Evolutionary conservation across 1,140 invertebrate species (phyloP).

Genomic region (Neocloeon triangulifer): DNA sequence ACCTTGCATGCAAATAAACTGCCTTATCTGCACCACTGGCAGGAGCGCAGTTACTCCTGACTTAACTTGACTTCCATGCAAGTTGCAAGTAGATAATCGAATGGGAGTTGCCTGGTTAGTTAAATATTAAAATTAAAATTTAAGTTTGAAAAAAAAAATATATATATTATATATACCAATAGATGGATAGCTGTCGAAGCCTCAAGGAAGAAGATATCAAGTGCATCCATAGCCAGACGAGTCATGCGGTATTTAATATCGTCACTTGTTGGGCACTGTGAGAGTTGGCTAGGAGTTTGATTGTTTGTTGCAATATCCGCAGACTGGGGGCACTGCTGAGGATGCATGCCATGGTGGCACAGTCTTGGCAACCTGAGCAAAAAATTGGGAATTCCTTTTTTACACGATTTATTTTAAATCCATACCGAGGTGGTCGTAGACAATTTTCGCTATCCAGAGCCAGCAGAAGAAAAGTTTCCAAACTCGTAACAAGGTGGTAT

Average conservation of each 20-base stretch:
- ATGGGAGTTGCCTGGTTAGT: constrained; percentile 47
- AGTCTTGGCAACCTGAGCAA: constrained; percentile 37
- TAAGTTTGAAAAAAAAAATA: constrained; percentile 1
- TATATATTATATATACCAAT: constrained; percentile 30
- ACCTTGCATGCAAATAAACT: constrained; percentile 35
- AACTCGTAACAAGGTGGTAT: constrained; percentile 59
- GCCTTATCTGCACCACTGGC: constrained; percentile 48
- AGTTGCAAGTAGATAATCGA: constrained; percentile 73
- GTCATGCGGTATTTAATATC: constrained; percentile 92
- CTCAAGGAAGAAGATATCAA: constrained; percentile 83
- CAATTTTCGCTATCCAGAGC: constrained; percentile 75
- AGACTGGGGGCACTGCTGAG: constrained; percentile 47
- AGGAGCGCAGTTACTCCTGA: constrained; percentile 74
- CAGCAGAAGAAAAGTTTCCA: constrained; percentile 75
- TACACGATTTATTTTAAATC: no score
- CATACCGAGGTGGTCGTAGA: constrained; percentile 45
- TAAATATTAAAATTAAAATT: not conserved
- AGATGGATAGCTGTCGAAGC: constrained; percentile 64
- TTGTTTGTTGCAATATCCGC: no score
- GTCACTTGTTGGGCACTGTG: constrained; percentile 56
- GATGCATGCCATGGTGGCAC: constrained; percentile 70
- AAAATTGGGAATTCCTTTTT: no score
- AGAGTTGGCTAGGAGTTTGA: no score
- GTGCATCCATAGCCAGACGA: constrained; percentile 67
- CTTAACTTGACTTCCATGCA: constrained; percentile 75